phyloP scores from a whole-genome alignment of 30 jellyfish, hydroid and myxozoan species.

The Cassiopea andromeda region DNA sequence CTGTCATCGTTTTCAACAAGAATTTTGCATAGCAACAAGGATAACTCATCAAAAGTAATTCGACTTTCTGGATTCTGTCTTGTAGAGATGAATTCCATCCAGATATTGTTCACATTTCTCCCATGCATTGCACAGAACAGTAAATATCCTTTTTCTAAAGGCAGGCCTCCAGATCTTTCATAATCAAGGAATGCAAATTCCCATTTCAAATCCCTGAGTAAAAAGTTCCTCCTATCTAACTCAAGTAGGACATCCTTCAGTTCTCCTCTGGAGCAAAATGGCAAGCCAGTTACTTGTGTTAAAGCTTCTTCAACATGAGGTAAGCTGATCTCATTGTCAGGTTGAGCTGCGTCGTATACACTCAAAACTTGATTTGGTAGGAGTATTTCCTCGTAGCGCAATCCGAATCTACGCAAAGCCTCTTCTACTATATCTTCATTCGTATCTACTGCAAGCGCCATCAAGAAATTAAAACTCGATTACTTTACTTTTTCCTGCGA shows the following conservation, averaged over 20 bases:
- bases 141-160: conserved; percentile 39
- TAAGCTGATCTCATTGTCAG: conserved; percentile 39
- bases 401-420: conserved; percentile 50
- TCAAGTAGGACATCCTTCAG: conserved; percentile 55
- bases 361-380: conserved; percentile 32
- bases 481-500: no score
- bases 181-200: conserved; percentile 57
- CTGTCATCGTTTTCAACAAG: conserved; percentile 6
- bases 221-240: conserved; percentile 54
- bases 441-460: neutral
- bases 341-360: conserved; percentile 52
- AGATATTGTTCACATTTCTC: conserved; percentile 1
- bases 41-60: conserved; percentile 45
- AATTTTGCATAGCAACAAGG: conserved; percentile 39
- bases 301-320: conserved; percentile 60
- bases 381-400: conserved; percentile 42
- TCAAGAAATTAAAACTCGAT: neutral
- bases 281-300: conserved; percentile 21
- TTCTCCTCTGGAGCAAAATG: conserved; percentile 36
- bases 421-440: conserved; percentile 37
- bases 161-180: conserved; percentile 42
- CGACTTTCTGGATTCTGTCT: conserved; percentile 36
- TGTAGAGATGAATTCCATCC: conserved; percentile 34
- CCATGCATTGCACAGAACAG: conserved; percentile 65
- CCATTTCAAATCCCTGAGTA: conserved; percentile 65